A percentile compares a stretch with the other conserved stretches of the same genome.
These are phyloP conservation scores for Xestia sexstrigata DNA, from an alignment of 2,888 invertebrate genomes.

Conservation along the genomic window DNA sequence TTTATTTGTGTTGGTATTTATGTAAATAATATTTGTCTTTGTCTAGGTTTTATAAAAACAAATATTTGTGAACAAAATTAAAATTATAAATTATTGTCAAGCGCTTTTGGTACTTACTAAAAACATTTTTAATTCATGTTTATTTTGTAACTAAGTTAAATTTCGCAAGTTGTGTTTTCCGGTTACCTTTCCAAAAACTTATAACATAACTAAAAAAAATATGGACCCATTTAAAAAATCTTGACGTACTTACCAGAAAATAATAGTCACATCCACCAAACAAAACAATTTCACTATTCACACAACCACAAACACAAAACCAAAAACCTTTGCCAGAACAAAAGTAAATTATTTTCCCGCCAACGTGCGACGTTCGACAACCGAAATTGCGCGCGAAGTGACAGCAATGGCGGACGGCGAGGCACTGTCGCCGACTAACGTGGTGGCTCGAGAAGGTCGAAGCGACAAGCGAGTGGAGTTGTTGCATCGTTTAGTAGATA, in stretches of 20 bases:
- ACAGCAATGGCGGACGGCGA: constrained; percentile 72
- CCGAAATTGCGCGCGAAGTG: constrained; percentile 72
- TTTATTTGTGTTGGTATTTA: not conserved
- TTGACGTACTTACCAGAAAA: constrained; percentile 48
- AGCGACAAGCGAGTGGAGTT: constrained; percentile 60
- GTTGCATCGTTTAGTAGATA: constrained; percentile 62
- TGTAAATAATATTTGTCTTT: not conserved
- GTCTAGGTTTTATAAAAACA: not conserved
- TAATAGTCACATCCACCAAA: constrained; percentile 21
- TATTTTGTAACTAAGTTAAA: not conserved
- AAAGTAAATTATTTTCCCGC: constrained; percentile 55
- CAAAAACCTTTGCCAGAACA: constrained; percentile 17
- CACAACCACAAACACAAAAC: constrained; percentile 53
- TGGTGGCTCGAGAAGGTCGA: constrained; percentile 63
- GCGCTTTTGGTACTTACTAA: not conserved
- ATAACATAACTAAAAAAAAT: no score
- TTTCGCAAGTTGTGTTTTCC: not conserved
- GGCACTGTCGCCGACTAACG: constrained; percentile 67
- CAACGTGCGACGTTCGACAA: constrained; percentile 59
- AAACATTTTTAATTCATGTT: not conserved
- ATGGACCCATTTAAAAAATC: not conserved
- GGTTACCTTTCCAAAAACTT: not conserved
- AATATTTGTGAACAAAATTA: not conserved
- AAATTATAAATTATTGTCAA: not conserved
- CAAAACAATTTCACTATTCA: constrained; percentile 51